These are phyloP conservation scores for Manis javanica DNA, from an alignment of 2,797 vertebrate genomes.

Conservation along the genomic window DNA sequence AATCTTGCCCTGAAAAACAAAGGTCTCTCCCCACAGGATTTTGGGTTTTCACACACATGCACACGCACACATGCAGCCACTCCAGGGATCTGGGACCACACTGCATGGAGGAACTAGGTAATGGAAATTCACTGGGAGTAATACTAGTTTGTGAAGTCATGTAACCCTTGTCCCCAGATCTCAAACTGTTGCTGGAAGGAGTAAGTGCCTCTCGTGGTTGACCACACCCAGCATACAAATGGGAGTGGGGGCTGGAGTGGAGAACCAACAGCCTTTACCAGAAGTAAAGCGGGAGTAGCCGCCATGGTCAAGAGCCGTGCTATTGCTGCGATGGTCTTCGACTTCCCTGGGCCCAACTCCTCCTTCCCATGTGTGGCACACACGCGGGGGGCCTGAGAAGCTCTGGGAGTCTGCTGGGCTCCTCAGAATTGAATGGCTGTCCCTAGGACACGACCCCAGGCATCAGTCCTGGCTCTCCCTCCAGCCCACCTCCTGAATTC, in stretches of 20 bases:
- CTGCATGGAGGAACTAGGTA: neutral
- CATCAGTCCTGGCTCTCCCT: neutral
- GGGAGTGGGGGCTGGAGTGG: neutral
- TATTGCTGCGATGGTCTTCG: constrained; percentile 18
- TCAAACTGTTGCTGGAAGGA: constrained; percentile 66
- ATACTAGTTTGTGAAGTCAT: constrained; percentile 58
- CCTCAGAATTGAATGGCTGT: neutral
- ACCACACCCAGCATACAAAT: constrained; percentile 67
- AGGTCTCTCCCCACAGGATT: neutral
- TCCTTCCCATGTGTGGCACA: neutral
- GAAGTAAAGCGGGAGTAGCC: neutral
- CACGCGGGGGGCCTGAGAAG: neutral
- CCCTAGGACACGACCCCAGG: neutral
- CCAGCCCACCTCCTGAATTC: neutral
- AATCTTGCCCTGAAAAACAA: constrained; percentile 38
- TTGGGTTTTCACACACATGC: neutral
- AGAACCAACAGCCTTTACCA: constrained; percentile 50
- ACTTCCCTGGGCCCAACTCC: neutral
- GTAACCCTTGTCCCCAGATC: constrained; percentile 60
- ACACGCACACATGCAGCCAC: neutral
- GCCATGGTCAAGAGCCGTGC: neutral
- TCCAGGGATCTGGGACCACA: neutral
- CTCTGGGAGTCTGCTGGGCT: neutral
- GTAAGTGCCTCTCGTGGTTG: constrained; percentile 59
- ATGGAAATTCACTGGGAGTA: constrained; percentile 70